phyloP scores from a whole-genome alignment of 2,113 vertebrate genomes.

The Aramus guarauna region DNA sequence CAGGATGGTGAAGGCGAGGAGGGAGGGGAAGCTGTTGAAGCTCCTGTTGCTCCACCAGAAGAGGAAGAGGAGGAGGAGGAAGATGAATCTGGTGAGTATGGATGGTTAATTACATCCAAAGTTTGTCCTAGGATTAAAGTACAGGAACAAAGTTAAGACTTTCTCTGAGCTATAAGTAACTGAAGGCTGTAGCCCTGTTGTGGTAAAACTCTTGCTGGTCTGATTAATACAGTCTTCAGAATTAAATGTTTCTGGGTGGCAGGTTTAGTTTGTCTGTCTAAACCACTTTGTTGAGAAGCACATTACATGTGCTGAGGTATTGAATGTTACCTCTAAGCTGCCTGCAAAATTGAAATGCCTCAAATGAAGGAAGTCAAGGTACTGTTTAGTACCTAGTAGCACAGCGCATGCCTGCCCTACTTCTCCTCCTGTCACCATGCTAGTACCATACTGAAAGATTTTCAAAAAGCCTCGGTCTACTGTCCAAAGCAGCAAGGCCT shows the following conservation, averaged over 20 bases:
- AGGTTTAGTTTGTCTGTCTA: neutral
- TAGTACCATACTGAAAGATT: neutral
- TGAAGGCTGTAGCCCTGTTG: neutral
- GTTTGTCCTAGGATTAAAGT: neutral
- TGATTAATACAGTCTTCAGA: neutral
- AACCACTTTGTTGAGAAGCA: neutral
- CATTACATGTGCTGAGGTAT: rapidly evolving
- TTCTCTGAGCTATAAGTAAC: neutral
- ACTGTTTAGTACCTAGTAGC: neutral
- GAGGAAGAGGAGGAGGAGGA: slow-evolving; percentile 94
- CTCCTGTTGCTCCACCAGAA: slow-evolving; percentile 73
- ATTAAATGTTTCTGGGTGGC: neutral
- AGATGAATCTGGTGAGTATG: slow-evolving; percentile 88
- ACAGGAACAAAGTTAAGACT: neutral
- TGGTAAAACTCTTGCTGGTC: neutral
- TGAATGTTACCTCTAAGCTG: neutral
- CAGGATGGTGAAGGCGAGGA: slow-evolving; percentile 93
- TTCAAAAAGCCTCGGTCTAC: neutral
- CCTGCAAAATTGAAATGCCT: neutral
- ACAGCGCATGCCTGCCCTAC: neutral
- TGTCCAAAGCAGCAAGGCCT: neutral
- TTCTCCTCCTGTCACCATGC: neutral
- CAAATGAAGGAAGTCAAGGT: neutral
- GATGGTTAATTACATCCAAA: neutral
- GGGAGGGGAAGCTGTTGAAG: slow-evolving; percentile 82